Percentiles rank a stretch among this genome's conserved stretches.
phyloP scores from a whole-genome alignment of 2,113 vertebrate genomes.

The Enhydra lutris region DNA sequence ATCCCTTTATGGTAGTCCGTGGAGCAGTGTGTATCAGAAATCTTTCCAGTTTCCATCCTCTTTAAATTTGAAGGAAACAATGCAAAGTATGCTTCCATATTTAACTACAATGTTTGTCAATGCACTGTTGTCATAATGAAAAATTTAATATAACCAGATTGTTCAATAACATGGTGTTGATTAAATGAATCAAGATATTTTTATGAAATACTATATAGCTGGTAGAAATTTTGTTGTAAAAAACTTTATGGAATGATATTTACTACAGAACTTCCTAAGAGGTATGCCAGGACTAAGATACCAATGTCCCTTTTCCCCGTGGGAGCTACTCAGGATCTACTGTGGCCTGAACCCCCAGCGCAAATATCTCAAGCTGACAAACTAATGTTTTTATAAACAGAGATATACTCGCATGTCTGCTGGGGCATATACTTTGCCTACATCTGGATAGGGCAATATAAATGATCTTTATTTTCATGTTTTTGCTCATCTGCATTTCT shows the following conservation, averaged over 20 bases:
- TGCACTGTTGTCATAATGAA: background rate
- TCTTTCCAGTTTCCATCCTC: background rate
- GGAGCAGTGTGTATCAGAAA: background rate
- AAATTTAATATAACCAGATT: background rate
- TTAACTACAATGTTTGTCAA: background rate
- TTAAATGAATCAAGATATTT: background rate
- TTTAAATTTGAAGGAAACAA: background rate
- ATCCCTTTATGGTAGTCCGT: background rate
- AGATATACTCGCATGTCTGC: background rate
- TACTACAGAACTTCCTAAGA: background rate
- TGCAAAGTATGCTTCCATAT: background rate
- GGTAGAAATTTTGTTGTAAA: background rate
- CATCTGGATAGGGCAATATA: background rate
- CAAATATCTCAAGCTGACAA: background rate
- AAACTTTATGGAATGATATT: background rate
- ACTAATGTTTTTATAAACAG: background rate
- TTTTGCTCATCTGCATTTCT: conserved; percentile 4
- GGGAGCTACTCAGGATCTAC: background rate
- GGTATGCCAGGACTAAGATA: background rate
- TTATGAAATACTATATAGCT: background rate
- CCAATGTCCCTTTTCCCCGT: background rate
- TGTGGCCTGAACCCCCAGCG: background rate
- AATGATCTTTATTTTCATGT: conserved; percentile 1
- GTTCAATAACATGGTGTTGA: background rate
- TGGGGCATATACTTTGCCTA: background rate